These are phyloP conservation scores for Corythucha ciliata DNA, from an alignment of 2,888 invertebrate genomes.

Conservation along the genomic window DNA sequence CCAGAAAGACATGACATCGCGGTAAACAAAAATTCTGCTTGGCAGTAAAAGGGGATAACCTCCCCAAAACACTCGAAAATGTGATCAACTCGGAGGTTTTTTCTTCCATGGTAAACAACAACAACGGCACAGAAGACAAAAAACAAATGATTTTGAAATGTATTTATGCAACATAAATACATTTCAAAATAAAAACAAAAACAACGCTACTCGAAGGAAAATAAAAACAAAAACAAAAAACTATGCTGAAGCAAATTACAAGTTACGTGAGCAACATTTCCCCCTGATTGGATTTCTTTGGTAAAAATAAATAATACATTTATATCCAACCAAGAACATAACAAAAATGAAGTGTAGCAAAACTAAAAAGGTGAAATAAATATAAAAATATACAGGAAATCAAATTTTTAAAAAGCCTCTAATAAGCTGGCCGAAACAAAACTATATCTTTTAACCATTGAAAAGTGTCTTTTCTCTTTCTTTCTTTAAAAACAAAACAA, in stretches of 20 bases:
- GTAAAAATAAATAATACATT: constrained; percentile 27
- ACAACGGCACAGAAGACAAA: not conserved
- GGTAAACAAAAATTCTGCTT: too few relatives aligned
- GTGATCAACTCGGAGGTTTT: too few relatives aligned
- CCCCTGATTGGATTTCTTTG: too few relatives aligned
- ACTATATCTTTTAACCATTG: not conserved
- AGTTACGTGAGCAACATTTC: constrained; percentile 27
- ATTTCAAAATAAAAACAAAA: constrained; percentile 10
- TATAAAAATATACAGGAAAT: constrained; percentile 27
- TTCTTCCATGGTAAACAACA: too few relatives aligned
- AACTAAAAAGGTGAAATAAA: constrained; percentile 20
- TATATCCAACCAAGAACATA: constrained; percentile 26
- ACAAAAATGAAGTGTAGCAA: constrained; percentile 28
- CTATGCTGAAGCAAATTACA: constrained; percentile 28
- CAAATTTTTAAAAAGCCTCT: constrained; percentile 28
- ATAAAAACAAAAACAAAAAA: constrained; percentile 16
- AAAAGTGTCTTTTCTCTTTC: constrained; percentile 4
- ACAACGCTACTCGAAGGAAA: not conserved
- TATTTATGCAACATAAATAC: constrained; percentile 3
- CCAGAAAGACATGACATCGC: too few relatives aligned
- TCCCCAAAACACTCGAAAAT: too few relatives aligned
- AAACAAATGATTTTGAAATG: not conserved
- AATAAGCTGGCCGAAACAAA: constrained; percentile 27
- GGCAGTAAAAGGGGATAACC: too few relatives aligned
- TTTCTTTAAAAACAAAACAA: constrained; percentile 1